phyloP scores from a whole-genome alignment of 2,797 vertebrate genomes.

The Cyclopterus lumpus region DNA sequence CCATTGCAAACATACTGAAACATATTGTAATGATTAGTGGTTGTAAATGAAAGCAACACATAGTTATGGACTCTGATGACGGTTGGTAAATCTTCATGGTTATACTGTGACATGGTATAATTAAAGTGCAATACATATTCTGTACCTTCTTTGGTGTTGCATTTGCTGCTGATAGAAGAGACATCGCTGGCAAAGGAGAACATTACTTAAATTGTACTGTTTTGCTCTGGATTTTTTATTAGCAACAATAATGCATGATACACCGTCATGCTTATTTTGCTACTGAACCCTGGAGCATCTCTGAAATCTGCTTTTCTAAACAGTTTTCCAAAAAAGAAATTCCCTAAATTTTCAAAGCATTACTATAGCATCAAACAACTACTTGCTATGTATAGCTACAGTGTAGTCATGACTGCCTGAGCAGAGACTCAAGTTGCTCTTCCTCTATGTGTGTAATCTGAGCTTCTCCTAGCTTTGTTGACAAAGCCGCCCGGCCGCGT shows the following conservation, averaged over 20 bases:
- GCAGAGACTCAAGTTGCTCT: neutral
- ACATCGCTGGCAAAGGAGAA: neutral
- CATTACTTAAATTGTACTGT: neutral
- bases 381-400: neutral
- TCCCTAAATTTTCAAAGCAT: neutral
- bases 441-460: no score
- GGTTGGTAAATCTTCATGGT: no score
- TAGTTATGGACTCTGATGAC: no score
- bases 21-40: neutral
- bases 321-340: no score
- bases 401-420: neutral
- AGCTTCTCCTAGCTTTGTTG: no score
- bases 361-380: neutral
- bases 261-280: neutral
- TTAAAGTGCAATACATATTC: neutral
- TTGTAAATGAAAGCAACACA: neutral
- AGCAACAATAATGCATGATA: neutral
- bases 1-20: neutral
- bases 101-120: no score
- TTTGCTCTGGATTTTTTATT: neutral
- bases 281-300: neutral
- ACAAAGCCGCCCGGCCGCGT: no score
- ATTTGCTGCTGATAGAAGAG: neutral
- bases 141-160: neutral
- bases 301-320: neutral